Base-by-base conservation (phyloP, 2,888 invertebrate species). In the Cheiracanthium punctorium region DNA sequence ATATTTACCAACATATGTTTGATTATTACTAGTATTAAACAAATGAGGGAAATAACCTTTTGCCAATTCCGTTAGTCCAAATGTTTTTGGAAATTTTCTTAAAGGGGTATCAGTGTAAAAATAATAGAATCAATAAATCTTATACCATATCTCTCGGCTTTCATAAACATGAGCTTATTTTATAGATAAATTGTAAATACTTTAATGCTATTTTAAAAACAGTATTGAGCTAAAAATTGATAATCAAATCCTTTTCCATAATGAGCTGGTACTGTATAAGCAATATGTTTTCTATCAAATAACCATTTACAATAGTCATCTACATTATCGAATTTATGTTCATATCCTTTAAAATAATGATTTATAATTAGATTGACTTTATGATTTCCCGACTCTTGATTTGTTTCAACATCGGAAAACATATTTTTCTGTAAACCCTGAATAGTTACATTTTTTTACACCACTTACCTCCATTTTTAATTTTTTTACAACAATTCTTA, bases 201-300 rank as follows among this genome's bases (percentile, higher is more conserved):
- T 33, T 74, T 52, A 52, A 64, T 75, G 12, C 64, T 41, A 37
- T 28, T 75, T 75, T 65, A 29, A 0, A 75, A 75, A 17, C 41
- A 75, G 64, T 75, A 75, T 65, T 75, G 64, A 28, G 52, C 28
- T 28, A 75, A 75, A 75, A 65, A 76, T 29, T 67, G 43, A 33
- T 67, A 76, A 76, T 67, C 41, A 67, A 29, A 24, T 30, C 30
- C 67, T 67, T 76, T 80, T 33, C 58, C 80, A 71, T 71, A 80
- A 71, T 71, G 72, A 29, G 58, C 72, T 58, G 28, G 1, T 29
- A 80, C 41, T 43, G 71, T 37, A 69, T 58, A 72, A 8, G 32
- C 28, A 72, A 30, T 24, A 43, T 58, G 41, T 43, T 41, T 17
- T 41, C 32, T 17, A 24, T 67, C 8, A 43, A 65, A 43, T 75